phyloP scores from a whole-genome alignment of 2,113 vertebrate genomes.

The Lates calcarifer region DNA sequence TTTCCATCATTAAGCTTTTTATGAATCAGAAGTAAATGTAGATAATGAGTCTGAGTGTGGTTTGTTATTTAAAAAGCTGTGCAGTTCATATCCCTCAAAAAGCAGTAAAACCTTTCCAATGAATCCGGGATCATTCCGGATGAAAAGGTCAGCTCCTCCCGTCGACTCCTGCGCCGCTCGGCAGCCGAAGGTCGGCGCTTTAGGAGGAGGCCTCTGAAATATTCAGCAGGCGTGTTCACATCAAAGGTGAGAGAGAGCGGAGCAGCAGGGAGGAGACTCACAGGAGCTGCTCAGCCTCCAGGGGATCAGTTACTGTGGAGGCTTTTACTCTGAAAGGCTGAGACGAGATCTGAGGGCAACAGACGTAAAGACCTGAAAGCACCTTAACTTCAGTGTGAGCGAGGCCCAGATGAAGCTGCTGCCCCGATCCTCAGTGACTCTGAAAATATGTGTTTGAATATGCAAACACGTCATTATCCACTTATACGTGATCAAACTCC shows the following conservation, averaged over 20 bases:
- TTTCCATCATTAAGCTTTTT: not conserved
- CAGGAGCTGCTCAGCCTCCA: not conserved
- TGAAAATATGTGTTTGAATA: too few species aligned
- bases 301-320: constrained; percentile 48
- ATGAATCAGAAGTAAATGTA: not conserved
- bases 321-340: not conserved
- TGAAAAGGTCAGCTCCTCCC: not conserved
- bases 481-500: too few species aligned
- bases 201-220: not conserved
- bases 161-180: not conserved
- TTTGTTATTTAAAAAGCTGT: too few species aligned
- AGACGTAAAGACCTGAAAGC: not conserved
- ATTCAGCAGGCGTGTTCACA: not conserved
- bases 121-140: too few species aligned
- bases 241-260: constrained; percentile 20
- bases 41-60: not conserved
- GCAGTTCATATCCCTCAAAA: too few species aligned
- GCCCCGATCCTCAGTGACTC: not conserved
- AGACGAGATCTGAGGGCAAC: not conserved
- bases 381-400: not conserved
- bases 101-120: too few species aligned
- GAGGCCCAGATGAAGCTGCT: not conserved
- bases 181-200: not conserved
- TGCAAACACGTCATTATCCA: too few species aligned
- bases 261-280: not conserved